Evolutionary conservation across 2,113 vertebrate species (phyloP).

Genomic region (Macheiramphus alcinus): DNA sequence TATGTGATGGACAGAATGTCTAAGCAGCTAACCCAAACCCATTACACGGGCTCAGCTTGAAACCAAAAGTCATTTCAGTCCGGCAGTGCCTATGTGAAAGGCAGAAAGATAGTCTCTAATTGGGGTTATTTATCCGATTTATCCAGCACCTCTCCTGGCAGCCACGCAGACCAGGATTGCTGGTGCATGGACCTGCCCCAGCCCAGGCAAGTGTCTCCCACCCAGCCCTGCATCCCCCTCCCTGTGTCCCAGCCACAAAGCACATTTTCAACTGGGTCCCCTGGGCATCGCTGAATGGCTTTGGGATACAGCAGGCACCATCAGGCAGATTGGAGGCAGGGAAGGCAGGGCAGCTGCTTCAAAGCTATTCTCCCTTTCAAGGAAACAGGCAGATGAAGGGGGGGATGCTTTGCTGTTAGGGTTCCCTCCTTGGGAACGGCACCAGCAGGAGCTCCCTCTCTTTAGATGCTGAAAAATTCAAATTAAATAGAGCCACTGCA

Average conservation of each 20-base stretch:
- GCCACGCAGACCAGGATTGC: fast-evolving
- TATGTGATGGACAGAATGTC: background rate
- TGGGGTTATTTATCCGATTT: background rate
- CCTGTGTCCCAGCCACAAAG: background rate
- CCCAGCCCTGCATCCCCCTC: background rate
- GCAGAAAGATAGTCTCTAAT: background rate
- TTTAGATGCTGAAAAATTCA: background rate
- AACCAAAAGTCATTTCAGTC: background rate
- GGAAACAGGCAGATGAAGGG: background rate
- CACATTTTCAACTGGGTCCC: background rate
- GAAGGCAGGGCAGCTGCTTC: background rate
- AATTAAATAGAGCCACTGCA: background rate
- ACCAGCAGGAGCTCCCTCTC: background rate
- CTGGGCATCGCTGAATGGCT: background rate
- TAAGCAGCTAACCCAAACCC: background rate
- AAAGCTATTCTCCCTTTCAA: background rate
- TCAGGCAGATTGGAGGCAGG: background rate
- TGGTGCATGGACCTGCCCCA: background rate
- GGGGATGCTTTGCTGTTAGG: background rate
- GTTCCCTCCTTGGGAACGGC: background rate
- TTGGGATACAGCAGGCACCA: background rate
- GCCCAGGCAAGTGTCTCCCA: fast-evolving
- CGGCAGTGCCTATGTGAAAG: background rate
- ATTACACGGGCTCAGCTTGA: background rate
- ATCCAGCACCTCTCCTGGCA: fast-evolving